Evolutionary conservation across 64 coral and sea anemone genomes (phyloP).

Genomic region (Montipora sp.): DNA sequence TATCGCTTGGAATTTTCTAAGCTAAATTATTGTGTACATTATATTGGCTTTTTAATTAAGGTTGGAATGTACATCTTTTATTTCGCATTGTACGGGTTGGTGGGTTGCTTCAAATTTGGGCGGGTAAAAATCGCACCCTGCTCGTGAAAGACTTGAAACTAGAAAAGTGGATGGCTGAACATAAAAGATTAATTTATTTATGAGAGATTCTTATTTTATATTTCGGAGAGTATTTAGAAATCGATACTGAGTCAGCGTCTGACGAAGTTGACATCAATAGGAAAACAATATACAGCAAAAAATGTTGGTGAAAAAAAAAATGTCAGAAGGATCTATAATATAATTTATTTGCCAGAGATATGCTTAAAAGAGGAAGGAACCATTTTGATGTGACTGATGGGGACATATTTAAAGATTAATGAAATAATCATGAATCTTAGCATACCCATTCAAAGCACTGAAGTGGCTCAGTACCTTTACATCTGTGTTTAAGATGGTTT

Average conservation of each 20-base stretch:
- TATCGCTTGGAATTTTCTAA: background rate
- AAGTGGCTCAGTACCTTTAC: background rate
- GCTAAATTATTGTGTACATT: constrained; percentile 15
- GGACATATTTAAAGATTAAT: background rate
- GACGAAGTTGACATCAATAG: background rate
- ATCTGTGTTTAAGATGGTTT: background rate
- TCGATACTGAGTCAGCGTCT: background rate
- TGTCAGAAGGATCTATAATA: constrained; percentile 14
- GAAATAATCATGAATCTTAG: background rate
- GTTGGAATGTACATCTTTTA: background rate
- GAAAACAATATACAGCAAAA: background rate
- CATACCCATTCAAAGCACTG: background rate
- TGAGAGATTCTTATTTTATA: constrained; percentile 48
- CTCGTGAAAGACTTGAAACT: background rate
- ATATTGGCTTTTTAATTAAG: background rate
- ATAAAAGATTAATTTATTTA: constrained; percentile 50
- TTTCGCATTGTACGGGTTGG: background rate
- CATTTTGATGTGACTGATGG: background rate
- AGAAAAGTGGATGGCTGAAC: background rate
- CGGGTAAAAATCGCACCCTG: background rate
- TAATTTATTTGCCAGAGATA: constrained; percentile 12
- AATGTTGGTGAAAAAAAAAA: background rate
- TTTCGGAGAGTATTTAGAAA: constrained; percentile 40
- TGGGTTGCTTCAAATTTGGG: background rate
- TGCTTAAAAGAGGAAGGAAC: background rate